Base-by-base conservation (phyloP, 2,113 vertebrate genomes). In the Rutilus rutilus region DNA sequence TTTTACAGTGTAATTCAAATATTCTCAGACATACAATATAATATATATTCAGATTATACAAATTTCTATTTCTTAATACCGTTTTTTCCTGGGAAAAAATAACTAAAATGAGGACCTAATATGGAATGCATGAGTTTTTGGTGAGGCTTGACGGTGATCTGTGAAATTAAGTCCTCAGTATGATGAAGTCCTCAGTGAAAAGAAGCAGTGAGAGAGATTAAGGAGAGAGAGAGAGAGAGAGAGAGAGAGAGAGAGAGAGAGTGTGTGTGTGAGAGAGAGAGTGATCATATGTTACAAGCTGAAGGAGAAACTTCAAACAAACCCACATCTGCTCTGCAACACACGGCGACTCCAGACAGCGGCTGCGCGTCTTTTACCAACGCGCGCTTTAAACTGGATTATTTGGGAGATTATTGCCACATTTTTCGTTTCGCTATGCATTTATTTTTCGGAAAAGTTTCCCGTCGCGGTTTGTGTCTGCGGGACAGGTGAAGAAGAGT, bases 321-420 rank as follows among this genome's bases (percentile, higher is more conserved):
- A 88, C 89, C 86, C 89, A 90, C 91, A 85, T 91, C 90, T 92
- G 90, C 90, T 88, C 60, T 89, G 82, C 90, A 54, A 47, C 81
- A 81, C 78, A n/a, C 42, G n/a, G 45, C 19, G 2, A 21, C 15
- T 65, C 23, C 60, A 78, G 50, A 36, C 50, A 57, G 75, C 25
- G 25, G 27, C 47, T 75, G 42, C 64, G 45, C 80, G 64, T 54
- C 47, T n/a, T 27, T 36, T 23, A 33, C 64, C 45, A 21, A 8
- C 62, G n/a, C 60, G 79, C 14, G 54, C 6, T 7, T n/a, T 36
- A 30, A 12, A 52, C 25, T 39, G 80, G 80, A 82, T 71, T 82
- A 82, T 54, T 39, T 21, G 1, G 60, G n/a, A 50, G 39, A 19
- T 50, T 69, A 2, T 83, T 10, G 19, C 0, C 30, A 83, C 47